phyloP scores from a whole-genome alignment of 2,888 invertebrate genomes.

The Parthenolecanium corni region DNA sequence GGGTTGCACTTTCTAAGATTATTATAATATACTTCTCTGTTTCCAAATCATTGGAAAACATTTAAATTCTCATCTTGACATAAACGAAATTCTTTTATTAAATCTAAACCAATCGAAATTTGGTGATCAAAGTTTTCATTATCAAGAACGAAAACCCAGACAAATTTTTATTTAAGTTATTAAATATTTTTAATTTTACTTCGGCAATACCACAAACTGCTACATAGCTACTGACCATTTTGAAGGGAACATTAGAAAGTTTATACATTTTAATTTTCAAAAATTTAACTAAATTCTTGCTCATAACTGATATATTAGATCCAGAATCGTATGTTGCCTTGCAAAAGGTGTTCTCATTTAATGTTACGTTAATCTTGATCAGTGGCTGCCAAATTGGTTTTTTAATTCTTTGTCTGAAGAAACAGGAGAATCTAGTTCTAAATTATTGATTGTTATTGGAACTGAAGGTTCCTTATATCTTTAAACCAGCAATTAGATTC shows the following conservation, averaged over 20 bases:
- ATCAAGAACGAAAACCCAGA: conserved; percentile 6
- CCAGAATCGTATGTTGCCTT: conserved; percentile 12
- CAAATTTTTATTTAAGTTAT: neutral
- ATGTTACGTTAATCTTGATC: conserved; percentile 6
- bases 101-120: conserved; percentile 34
- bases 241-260: neutral
- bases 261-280: neutral
- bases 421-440: neutral
- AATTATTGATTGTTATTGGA: neutral
- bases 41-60: conserved; percentile 27
- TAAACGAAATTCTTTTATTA: conserved; percentile 32
- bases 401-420: neutral
- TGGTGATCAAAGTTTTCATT: conserved; percentile 30
- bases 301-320: conserved; percentile 14
- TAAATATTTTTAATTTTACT: conserved; percentile 16
- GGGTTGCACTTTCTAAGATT: too few relatives aligned
- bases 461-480: neutral
- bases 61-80: conserved; percentile 34
- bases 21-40: too few relatives aligned
- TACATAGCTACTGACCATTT: conserved; percentile 10
- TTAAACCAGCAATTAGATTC: conserved; percentile 2
- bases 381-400: conserved; percentile 13
- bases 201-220: neutral
- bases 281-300: conserved; percentile 1
- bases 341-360: neutral